These are phyloP conservation scores for Styela clava DNA, from an alignment of 23 tunicate species.

Conservation along the genomic window DNA sequence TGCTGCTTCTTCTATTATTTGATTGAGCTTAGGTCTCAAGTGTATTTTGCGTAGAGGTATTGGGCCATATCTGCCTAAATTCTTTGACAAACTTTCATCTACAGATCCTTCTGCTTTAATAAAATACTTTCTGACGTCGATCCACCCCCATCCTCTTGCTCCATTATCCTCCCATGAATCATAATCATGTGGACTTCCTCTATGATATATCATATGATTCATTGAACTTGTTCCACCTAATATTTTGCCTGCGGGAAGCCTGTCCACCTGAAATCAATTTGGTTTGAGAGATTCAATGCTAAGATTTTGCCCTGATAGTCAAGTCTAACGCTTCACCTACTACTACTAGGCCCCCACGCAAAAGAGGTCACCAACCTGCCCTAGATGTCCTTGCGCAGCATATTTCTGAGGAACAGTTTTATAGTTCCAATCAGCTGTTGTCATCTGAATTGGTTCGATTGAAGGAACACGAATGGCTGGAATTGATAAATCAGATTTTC, in stretches of 20 bases:
- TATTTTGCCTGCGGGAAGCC: constrained; percentile 63
- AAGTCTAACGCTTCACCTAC: no score
- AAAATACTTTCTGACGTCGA: constrained; percentile 49
- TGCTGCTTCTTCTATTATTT: constrained; percentile 4
- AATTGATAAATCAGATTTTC: constrained; percentile 40
- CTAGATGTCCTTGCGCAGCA: constrained; percentile 12
- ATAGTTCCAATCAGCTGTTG: constrained; percentile 42
- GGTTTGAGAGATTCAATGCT: no score
- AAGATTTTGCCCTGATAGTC: no score
- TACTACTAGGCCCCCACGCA: no score
- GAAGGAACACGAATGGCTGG: constrained; percentile 35
- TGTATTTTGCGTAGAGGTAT: not conserved
- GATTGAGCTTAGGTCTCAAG: not conserved
- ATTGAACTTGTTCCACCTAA: constrained; percentile 73
- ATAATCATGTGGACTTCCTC: constrained; percentile 65
- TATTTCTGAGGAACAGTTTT: constrained; percentile 47
- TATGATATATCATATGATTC: constrained; percentile 50
- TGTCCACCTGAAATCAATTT: constrained; percentile 30
- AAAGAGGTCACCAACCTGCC: constrained; percentile 28
- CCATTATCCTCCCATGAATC: constrained; percentile 68
- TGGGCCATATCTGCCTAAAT: constrained; percentile 12
- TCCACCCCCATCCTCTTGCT: constrained; percentile 66
- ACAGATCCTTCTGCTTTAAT: constrained; percentile 44
- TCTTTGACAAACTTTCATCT: not conserved
- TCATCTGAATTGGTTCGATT: constrained; percentile 7